Conservation (phyloP, 2,113 vertebrate genomes). For the Anhinga rufa region DNA sequence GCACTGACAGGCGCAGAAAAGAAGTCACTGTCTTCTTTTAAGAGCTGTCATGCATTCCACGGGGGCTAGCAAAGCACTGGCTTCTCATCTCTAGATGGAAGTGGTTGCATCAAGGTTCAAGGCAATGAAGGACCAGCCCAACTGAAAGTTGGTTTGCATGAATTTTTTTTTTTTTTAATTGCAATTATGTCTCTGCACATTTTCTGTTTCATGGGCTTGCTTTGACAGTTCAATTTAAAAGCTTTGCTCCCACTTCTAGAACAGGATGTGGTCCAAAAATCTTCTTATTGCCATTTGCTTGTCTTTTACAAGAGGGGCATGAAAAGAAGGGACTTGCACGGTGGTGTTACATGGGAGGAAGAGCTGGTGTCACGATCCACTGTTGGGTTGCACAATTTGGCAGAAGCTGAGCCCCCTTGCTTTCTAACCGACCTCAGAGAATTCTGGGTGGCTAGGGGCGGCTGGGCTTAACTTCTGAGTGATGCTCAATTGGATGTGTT, state of each 20-base stretch:
- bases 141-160: neutral
- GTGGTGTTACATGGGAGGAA: neutral
- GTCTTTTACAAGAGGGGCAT: neutral
- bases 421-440: too few relatives aligned
- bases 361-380: too few relatives aligned
- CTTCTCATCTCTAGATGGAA: neutral
- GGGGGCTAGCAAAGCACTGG: neutral
- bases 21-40: neutral
- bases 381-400: too few relatives aligned
- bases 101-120: neutral
- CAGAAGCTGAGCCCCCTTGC: too few relatives aligned
- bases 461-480: too few relatives aligned
- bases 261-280: neutral
- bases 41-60: neutral
- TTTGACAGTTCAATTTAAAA: neutral
- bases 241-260: neutral
- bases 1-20: neutral
- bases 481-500: too few relatives aligned
- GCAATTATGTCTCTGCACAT: neutral
- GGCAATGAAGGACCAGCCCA: neutral
- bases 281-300: neutral
- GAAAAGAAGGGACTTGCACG: neutral
- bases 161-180: neutral
- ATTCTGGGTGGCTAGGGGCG: too few relatives aligned
- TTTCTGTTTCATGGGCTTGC: neutral